Percentiles rank a stretch among this genome's conserved stretches.
phyloP scores from a whole-genome alignment of 2,113 vertebrate species.

The Puntigrus tetrazona region DNA sequence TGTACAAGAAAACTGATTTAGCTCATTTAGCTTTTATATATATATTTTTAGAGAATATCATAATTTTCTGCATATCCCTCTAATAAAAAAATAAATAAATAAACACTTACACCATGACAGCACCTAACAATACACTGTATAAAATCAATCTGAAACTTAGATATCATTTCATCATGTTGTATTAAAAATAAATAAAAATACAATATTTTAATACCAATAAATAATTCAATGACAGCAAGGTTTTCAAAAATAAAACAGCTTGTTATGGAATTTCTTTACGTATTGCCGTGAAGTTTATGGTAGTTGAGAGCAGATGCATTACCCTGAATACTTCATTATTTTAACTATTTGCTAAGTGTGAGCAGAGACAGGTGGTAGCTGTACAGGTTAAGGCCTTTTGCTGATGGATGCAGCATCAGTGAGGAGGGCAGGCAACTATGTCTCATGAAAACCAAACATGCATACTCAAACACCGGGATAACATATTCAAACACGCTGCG shows the following conservation, averaged over 20 bases:
- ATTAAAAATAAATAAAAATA: not conserved
- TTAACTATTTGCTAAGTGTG: slow-evolving; percentile 64
- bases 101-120: not conserved
- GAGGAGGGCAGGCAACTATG: slow-evolving; percentile 53
- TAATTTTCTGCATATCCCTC: not conserved
- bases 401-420: slow-evolving; percentile 70
- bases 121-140: not conserved
- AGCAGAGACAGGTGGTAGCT: slow-evolving; percentile 63
- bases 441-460: slow-evolving; percentile 55
- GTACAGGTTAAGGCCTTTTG: slow-evolving; percentile 65
- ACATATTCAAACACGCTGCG: slow-evolving; percentile 18
- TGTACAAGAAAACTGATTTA: not conserved
- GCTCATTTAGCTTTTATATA: no score
- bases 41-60: not conserved
- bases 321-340: slow-evolving; percentile 61
- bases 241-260: not conserved
- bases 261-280: slow-evolving; percentile 1
- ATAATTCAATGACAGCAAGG: not conserved
- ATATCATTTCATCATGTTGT: not conserved
- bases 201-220: not conserved
- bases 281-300: slow-evolving; percentile 41
- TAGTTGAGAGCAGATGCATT: slow-evolving; percentile 36
- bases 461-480: slow-evolving; percentile 39
- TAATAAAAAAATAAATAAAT: not conserved
- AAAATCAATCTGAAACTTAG: not conserved